These are phyloP conservation scores for Arothron firmamentum DNA, from an alignment of 2,113 vertebrate species.

Conservation along the genomic window DNA sequence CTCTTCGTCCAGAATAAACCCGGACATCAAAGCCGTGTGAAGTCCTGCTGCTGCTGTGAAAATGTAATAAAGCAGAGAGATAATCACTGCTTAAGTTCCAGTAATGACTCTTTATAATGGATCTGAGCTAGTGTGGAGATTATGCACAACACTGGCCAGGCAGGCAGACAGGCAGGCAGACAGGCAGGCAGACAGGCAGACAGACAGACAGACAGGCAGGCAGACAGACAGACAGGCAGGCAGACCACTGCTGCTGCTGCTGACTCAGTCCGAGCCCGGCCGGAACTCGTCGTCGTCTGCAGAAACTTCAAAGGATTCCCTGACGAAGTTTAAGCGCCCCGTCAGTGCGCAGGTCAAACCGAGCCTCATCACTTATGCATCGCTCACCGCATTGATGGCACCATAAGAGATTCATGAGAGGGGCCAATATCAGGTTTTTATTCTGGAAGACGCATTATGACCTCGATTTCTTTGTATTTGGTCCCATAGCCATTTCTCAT, in stretches of 20 bases:
- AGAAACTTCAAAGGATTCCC: constrained; percentile 64
- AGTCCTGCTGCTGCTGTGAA: constrained; percentile 40
- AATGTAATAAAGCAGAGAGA: constrained; percentile 48
- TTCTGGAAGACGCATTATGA: constrained; percentile 38
- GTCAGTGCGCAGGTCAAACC: constrained; percentile 50
- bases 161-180: not conserved
- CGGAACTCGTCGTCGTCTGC: constrained; percentile 47
- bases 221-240: not conserved
- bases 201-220: not conserved
- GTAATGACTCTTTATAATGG: constrained; percentile 45
- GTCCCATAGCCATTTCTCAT: no score
- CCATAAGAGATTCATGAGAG: constrained; percentile 53
- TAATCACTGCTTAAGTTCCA: constrained; percentile 54
- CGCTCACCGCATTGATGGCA: constrained; percentile 53
- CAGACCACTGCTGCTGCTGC: constrained; percentile 40
- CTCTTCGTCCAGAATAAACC: constrained; percentile 26
- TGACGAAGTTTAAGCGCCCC: constrained; percentile 46
- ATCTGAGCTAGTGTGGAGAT: constrained; percentile 40
- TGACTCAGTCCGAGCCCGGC: constrained; percentile 54
- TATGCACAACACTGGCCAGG: constrained; percentile 46
- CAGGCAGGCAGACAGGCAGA: not conserved
- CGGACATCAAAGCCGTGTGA: constrained; percentile 17
- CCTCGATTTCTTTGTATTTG: no score
- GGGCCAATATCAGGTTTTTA: constrained; percentile 13
- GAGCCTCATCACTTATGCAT: constrained; percentile 65